A percentile compares a stretch with the other conserved stretches of the same genome.
Evolutionary conservation across 2,797 vertebrate genomes (phyloP).

Genomic region (Pipistrellus kuhlii): DNA sequence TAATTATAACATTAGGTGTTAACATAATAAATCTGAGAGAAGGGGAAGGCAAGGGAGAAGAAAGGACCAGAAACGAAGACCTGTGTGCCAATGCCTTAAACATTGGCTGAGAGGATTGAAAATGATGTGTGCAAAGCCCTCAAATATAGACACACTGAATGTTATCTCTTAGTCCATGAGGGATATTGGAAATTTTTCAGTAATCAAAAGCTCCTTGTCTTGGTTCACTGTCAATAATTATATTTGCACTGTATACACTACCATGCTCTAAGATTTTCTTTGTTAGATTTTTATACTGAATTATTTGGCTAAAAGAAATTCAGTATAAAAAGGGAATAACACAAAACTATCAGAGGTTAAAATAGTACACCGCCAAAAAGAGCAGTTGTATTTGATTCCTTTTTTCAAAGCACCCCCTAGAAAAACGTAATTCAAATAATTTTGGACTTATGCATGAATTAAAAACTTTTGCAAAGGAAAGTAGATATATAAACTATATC

Average conservation of each 20-base stretch:
- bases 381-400: constrained; percentile 56
- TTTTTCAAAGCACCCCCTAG: constrained; percentile 47
- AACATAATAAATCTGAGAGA: not conserved
- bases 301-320: constrained; percentile 52
- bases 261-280: not conserved
- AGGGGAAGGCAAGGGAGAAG: not conserved
- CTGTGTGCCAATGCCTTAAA: not conserved
- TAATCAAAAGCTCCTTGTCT: constrained; percentile 50
- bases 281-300: constrained; percentile 48
- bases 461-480: constrained; percentile 71
- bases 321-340: constrained; percentile 27
- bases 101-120: not conserved
- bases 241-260: not conserved
- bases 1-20: not conserved
- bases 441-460: constrained; percentile 32
- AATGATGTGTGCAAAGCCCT: not conserved
- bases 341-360: constrained; percentile 37
- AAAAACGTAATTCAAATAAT: constrained; percentile 69
- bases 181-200: not conserved
- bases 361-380: constrained; percentile 4
- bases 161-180: not conserved
- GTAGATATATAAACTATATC: constrained; percentile 2
- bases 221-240: constrained; percentile 7
- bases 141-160: not conserved
- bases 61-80: not conserved